Percentiles rank a stretch among this genome's conserved stretches.
Conservation (phyloP, 2,797 vertebrate genomes). For the Kryptopterus vitreolus region DNA sequence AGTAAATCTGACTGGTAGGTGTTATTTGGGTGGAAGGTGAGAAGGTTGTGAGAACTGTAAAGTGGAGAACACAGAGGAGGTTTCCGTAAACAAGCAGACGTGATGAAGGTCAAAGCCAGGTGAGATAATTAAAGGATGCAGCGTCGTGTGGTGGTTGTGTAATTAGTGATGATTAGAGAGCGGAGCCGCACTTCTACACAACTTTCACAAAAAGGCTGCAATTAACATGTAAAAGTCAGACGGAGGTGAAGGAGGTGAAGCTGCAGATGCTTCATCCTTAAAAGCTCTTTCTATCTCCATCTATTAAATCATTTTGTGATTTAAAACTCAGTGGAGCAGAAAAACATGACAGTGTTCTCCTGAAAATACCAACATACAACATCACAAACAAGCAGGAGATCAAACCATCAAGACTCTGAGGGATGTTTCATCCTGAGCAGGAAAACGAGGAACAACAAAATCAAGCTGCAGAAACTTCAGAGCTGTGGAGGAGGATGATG, state of each 20-base stretch:
- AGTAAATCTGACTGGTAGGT: not conserved
- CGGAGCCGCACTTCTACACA: not conserved
- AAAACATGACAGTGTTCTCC: not conserved
- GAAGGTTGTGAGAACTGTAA: not conserved
- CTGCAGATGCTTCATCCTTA: not conserved
- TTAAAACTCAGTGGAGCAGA: no score
- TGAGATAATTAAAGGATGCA: constrained; percentile 7
- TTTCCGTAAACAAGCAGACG: not conserved
- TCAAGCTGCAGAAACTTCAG: constrained; percentile 13
- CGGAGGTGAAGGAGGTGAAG: not conserved
- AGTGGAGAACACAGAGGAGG: not conserved
- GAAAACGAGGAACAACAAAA: not conserved
- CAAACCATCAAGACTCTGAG: not conserved
- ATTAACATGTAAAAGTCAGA: constrained; percentile 21
- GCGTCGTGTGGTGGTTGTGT: not conserved
- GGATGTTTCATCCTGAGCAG: not conserved
- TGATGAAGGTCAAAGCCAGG: constrained; percentile 10
- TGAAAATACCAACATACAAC: not conserved
- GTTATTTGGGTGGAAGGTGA: not conserved
- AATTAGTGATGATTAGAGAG: constrained; percentile 28
- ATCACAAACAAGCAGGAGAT: not conserved
- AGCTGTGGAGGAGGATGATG: not conserved
- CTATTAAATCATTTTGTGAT: no score
- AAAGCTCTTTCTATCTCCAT: not conserved
- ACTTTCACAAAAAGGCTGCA: constrained; percentile 15